A percentile compares a stretch with the other conserved stretches of the same genome.
These are phyloP conservation scores for Gambelia wislizenii DNA, from an alignment of 2,797 vertebrate genomes.

Conservation along the genomic window DNA sequence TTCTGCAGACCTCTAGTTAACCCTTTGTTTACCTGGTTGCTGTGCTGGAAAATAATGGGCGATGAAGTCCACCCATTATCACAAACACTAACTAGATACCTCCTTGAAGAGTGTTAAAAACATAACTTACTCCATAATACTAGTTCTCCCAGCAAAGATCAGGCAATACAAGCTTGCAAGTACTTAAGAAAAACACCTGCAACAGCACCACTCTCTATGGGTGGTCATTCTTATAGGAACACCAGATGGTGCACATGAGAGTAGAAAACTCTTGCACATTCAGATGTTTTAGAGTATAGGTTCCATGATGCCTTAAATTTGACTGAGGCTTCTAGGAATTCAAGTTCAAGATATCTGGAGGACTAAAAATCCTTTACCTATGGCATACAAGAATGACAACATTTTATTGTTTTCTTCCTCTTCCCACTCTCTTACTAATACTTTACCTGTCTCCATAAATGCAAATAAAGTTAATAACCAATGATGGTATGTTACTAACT, in stretches of 20 bases:
- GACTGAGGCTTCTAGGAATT: neutral
- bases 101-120: neutral
- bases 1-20: no score
- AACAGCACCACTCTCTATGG: neutral
- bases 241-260: neutral
- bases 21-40: no score
- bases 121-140: neutral
- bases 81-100: neutral
- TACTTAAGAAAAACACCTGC: neutral
- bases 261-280: neutral
- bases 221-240: neutral
- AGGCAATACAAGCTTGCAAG: neutral
- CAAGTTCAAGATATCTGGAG: neutral
- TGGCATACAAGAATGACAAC: neutral
- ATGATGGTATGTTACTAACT: neutral
- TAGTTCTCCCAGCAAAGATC: neutral
- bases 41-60: no score
- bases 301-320: neutral
- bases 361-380: neutral
- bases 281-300: neutral
- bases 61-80: no score
- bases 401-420: neutral
- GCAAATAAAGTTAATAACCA: neutral
- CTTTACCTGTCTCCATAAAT: neutral
- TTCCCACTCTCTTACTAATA: neutral